phyloP scores from a whole-genome alignment of 2,797 vertebrate species.

The Pampus argenteus region DNA sequence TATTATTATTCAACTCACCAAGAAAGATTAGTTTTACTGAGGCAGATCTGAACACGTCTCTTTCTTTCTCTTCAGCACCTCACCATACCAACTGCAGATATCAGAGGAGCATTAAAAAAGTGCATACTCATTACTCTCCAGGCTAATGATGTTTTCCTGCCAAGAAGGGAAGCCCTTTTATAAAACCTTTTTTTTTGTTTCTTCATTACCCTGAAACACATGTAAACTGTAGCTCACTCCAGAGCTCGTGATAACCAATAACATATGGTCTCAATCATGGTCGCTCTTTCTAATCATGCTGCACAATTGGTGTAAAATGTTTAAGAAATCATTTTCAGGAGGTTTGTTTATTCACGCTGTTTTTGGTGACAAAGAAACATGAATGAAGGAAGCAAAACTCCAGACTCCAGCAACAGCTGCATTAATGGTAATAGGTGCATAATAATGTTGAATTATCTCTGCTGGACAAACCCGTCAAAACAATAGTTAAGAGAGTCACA shows the following conservation, averaged over 20 bases:
- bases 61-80: constrained; percentile 1
- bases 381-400: constrained; percentile 21
- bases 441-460: not conserved
- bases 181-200: constrained; percentile 40
- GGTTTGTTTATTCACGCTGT: constrained; percentile 36
- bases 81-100: too few species aligned
- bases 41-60: constrained; percentile 9
- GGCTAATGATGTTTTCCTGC: constrained; percentile 52
- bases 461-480: constrained; percentile 1
- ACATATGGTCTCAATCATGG: constrained; percentile 56
- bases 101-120: constrained; percentile 24
- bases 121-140: constrained; percentile 45
- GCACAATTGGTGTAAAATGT: constrained; percentile 19
- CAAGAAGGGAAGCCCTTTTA: constrained; percentile 57
- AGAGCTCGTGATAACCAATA: constrained; percentile 28
- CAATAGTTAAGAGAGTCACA: not conserved
- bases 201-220: constrained; percentile 48
- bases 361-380: constrained; percentile 3
- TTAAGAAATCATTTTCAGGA: not conserved
- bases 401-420: not conserved
- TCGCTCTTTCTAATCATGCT: constrained; percentile 34
- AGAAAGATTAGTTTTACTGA: constrained; percentile 15
- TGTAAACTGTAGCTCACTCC: constrained; percentile 43
- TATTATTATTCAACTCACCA: not conserved
- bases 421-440: not conserved